Base-by-base conservation (phyloP, 2,797 vertebrate species). In the Bovichtus diacanthus region DNA sequence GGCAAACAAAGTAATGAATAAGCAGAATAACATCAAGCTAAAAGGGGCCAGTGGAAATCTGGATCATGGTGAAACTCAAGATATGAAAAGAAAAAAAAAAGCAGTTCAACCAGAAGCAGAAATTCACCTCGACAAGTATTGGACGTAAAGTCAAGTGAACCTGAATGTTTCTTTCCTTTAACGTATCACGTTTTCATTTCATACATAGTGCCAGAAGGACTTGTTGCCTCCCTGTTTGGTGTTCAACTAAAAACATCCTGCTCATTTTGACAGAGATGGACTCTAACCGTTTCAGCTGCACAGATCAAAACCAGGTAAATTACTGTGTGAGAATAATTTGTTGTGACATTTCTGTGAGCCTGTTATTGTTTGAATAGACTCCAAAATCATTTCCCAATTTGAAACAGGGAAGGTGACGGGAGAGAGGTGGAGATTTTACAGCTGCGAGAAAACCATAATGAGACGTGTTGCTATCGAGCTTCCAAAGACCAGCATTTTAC, bases 381-480 rank as follows among this genome's bases (percentile, higher is more conserved):
- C 41, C 6, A 64, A 21, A 74, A 59, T 43, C 34, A 29, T 51
- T 36, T 38, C 31, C 23, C 18, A 39, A 12, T n/a, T n/a, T n/a
- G 25, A 54, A 70, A 38, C 65, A 9, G 13, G 25, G 31, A 21
- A 39, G 53, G 43, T 19, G n/a, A 13, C 29, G 19, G 25, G 21
- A 13, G 12, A 34, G 10, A 18, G 5, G n/a, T 43, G 41, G 3
- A 21, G 43, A 62, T 51, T 59, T 58, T 67, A 70, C n/a, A 66
- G 58, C 70, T 38, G 44, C 54, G 60, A 16, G 77, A 73, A 74
- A 74, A 54, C 15, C 18, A 10, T 18, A n/a, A 51, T 47, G n/a
- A 70, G 2, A 38, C 6, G 49, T 44, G 38, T 49, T 54, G 31
- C 25, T 23, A 13, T 29, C 15, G 50, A 10, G 5, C 25, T 25